Base-by-base conservation (phyloP, 30 jellyfish, hydroid and myxozoan genomes). In the Chrysaora quinquecirrha region DNA sequence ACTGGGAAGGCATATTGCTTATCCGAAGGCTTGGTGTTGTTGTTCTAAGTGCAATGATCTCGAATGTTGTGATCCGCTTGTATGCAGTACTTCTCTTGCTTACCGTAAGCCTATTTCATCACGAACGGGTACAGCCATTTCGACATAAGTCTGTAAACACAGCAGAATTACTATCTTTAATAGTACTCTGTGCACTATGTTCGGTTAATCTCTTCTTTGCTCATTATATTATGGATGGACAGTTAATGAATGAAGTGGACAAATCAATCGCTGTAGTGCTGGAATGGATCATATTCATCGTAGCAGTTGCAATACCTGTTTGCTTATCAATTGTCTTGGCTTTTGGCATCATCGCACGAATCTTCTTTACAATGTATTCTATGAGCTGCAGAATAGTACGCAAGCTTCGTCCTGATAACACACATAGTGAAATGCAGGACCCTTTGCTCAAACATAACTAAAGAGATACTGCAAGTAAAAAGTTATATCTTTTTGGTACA, bases 1-100 rank as follows among this genome's bases (percentile, higher is more conserved):
- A 48, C 65, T 77, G 89, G 89, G 89, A 77, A 32, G 79, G 70
- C 18, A 49, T 65, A 34, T 66, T 65, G 20, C 89, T 77, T 30
- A 18, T 58, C 16, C 81, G 73, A 34, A n/a, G 89, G 43, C 73
- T 77, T 0, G 11, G 48, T 43, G 30, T 61, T 1, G 83, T 62
- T 31, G 9, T 77, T 22, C 22, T 62, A n/a, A 66, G 23, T 7
- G 82, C 35, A 4, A n/a, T 52, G 48, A 28, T 77, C 32, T 12
- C 23, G 21, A 77, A 77, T 46, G 65, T 27, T 1, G 48, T n/a
- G n/a, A n/a, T n/a, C n/a, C n/a, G n/a, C n/a, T n/a, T n/a, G n/a
- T n/a, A n/a, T n/a, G n/a, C n/a, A n/a, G n/a, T n/a, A n/a, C n/a
- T n/a, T n/a, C n/a, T n/a, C n/a, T n/a, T n/a, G n/a, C n/a, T n/a